Base-by-base conservation (phyloP, 2,888 invertebrate genomes). In the Trissolcus japonicus region DNA sequence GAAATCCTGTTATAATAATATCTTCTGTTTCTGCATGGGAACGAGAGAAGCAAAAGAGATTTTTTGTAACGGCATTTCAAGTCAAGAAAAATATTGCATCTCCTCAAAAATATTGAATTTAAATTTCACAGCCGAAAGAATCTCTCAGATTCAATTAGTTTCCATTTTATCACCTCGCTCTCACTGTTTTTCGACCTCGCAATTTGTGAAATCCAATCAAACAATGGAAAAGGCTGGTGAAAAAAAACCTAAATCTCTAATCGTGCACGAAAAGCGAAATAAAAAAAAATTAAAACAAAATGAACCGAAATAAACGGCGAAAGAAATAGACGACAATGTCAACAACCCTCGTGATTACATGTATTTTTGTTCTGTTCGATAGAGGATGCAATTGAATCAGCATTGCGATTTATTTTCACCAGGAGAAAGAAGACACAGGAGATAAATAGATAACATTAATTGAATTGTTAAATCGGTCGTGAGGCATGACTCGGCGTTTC, bases 391-490 rank as follows among this genome's bases (percentile, higher is more conserved):
- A 60, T 68, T 60, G 68, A 54, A 68, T 68, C 55, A 68, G 17
- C 59, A 17, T 54, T 13, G 57, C 59, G 68, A 69, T 69, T 69
- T 62, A 40, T 61, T 62, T 61, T 66, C 19, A 19, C n/a, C 25
- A n/a, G 14, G 41, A 16, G 21, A 11, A 67, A 13, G 4, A 63
- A 53, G 59, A 69, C 41, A 16, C 51, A 71, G 57, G 25, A 65
- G 72, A 72, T 72, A 54, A 72, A 72, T 72, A 65, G 72, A 59
- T 29, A 16, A 40, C 66, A 67, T 67, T 61, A 67, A 74, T 74
- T 67, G 74, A 75, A 68, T 62, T 62, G 68, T 68, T 75, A 67
- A 75, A 68, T 75, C 74, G 74, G 46, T 51, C 48, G 67, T 67
- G 61, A 46, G 62, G 67, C 67, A 66, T 68, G 67, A 67, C 62